These are phyloP conservation scores for Oryzias celebensis DNA, from an alignment of 2,113 vertebrate species.

Conservation along the genomic window DNA sequence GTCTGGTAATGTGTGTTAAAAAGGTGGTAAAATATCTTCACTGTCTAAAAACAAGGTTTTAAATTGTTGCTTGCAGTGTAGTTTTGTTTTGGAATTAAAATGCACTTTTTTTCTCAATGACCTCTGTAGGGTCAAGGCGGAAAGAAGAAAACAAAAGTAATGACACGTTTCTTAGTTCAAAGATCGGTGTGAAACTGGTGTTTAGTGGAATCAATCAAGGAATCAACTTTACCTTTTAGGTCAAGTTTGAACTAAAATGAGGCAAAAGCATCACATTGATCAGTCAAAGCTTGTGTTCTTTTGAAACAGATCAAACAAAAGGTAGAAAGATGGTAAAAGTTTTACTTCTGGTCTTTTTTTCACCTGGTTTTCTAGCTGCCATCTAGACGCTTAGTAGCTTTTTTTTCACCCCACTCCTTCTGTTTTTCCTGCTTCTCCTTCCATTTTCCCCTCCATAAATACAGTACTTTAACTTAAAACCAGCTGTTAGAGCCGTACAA, in stretches of 20 bases:
- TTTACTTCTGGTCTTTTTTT: constrained; percentile 28
- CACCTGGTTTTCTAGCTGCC: constrained; percentile 46
- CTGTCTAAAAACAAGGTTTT: too few relatives aligned
- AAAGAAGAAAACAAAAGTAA: constrained; percentile 34
- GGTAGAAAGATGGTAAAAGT: constrained; percentile 35
- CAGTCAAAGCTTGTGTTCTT: constrained; percentile 22
- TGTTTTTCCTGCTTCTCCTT: constrained; percentile 43
- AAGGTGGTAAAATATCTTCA: too few relatives aligned
- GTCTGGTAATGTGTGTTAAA: too few relatives aligned
- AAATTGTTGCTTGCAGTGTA: too few relatives aligned
- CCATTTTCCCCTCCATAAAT: constrained; percentile 63
- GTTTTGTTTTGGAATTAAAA: neutral
- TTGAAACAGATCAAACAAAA: constrained; percentile 41
- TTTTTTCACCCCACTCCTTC: neutral
- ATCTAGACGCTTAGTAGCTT: constrained; percentile 29
- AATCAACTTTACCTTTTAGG: constrained; percentile 36
- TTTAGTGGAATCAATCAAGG: constrained; percentile 40
- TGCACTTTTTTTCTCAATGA: neutral
- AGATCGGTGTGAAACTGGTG: constrained; percentile 31
- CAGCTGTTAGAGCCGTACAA: constrained; percentile 71
- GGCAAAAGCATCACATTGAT: constrained; percentile 25
- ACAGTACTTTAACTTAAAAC: constrained; percentile 49
- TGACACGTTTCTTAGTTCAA: constrained; percentile 22
- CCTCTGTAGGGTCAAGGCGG: neutral
- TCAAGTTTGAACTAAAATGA: constrained; percentile 27